These are phyloP conservation scores for Drosophila multiciliata DNA, from an alignment of 2,888 invertebrate species.

Conservation along the genomic window DNA sequence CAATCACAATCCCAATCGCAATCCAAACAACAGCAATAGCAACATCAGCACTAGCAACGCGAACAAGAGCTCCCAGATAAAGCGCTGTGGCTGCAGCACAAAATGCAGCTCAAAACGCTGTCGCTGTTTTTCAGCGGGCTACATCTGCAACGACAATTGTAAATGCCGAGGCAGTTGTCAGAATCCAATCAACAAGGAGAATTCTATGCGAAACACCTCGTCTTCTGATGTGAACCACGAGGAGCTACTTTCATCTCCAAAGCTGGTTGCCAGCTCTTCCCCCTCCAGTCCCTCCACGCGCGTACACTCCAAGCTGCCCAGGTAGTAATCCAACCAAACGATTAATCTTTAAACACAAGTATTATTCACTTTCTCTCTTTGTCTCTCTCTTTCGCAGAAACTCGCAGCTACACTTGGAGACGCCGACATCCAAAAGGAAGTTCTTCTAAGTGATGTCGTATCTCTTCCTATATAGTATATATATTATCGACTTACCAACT, in stretches of 20 bases:
- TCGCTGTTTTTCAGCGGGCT: not conserved
- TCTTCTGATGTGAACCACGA: no score
- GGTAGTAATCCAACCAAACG: not conserved
- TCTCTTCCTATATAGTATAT: not conserved
- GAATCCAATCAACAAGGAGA: constrained; percentile 4
- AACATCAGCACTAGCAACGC: not conserved
- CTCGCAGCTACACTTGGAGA: not conserved
- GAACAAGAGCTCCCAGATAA: not conserved
- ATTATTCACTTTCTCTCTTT: not conserved
- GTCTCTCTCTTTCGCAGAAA: not conserved
- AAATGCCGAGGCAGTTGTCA: not conserved
- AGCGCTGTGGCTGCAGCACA: not conserved
- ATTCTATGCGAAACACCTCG: not conserved
- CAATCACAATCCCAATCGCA: not conserved
- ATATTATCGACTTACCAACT: not conserved
- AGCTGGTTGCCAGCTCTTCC: no score
- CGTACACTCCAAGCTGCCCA: not conserved
- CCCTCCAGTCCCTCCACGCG: not conserved
- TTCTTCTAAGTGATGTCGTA: not conserved
- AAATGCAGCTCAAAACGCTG: constrained; percentile 2
- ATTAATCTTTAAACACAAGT: not conserved
- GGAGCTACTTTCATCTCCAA: no score
- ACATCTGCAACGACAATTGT: not conserved
- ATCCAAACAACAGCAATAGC: not conserved
- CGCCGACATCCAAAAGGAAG: not conserved